Evolutionary conservation across 2,797 vertebrate genomes (phyloP), one percentile per base, ranked within the genome.

Genomic region (Pogonophryne albipinna): DNA sequence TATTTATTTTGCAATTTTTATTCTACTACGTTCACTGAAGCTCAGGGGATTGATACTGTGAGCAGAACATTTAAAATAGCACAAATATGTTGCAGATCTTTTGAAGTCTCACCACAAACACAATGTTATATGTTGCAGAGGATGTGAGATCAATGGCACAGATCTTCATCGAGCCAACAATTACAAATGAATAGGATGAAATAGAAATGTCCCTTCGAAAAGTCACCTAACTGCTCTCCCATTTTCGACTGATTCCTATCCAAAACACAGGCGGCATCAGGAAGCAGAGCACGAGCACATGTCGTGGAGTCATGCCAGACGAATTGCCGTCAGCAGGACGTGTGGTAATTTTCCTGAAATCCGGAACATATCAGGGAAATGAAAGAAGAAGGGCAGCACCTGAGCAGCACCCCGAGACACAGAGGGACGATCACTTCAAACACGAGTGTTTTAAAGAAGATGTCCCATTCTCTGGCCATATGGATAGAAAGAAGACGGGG

Each of bases 401-500:
- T 89, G 87, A 91, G 82, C 76, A 65, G 74, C 77, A 61, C 76
- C 79, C 82, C 19, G 82, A 87, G 87, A 83, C 78, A 75, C 52
- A 15, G 34, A 34, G 34, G 58, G 44, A 65, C 80, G 16, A 71
- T 77, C 49, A 56, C 74, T 77, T 87, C 58, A 84, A 81, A 89
- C 79, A 89, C 70, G 73, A 87, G 85, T 60, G 84, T 83, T 87
- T 82, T 87, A 76, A 79, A 77, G 67, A 77, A 71, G 67, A 71
- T 73, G 82, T 82, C 44, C 45, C 49, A 31, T 45, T 73, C 45
- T 83, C 69, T 66, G 55, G 13, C 38, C 75, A 78, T 68, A 74
- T 34, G 71, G 62, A 71, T 34, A 64, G 64, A 60, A 17, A 66
- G 64, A 56, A 67, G 41, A 79, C 2, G 4, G 46, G 60, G 56